Percentiles rank a stretch among this genome's conserved stretches.
Evolutionary conservation across 2,113 vertebrate species (phyloP).

Genomic region (Chloropsis hardwickii): DNA sequence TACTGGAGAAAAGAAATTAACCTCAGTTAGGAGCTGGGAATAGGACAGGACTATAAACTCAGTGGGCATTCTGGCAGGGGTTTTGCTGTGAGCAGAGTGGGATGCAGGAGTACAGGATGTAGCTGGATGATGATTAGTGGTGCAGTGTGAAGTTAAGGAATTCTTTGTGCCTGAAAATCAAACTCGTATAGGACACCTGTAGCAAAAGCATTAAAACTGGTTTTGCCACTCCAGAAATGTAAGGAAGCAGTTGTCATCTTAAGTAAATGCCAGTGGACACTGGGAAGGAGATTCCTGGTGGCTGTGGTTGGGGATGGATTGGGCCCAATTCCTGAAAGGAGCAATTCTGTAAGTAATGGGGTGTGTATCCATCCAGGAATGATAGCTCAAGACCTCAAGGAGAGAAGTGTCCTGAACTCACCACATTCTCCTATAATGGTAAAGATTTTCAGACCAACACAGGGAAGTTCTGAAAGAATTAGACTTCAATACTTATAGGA

Average conservation of each 20-base stretch:
- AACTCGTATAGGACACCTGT: neutral
- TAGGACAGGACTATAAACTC: neutral
- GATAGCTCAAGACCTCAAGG: neutral
- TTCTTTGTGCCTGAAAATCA: neutral
- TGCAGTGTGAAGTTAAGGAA: neutral
- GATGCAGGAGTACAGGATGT: neutral
- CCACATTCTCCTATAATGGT: neutral
- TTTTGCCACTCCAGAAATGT: neutral
- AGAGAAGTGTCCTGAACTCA: neutral
- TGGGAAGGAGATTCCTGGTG: neutral
- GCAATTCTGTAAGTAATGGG: neutral
- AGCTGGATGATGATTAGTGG: neutral
- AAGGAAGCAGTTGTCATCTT: neutral
- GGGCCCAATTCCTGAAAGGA: neutral
- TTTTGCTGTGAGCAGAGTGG: neutral
- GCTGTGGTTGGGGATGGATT: neutral
- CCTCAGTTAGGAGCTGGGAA: neutral
- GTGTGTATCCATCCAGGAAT: neutral
- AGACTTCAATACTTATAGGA: neutral
- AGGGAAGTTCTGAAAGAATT: neutral
- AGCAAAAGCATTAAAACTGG: neutral
- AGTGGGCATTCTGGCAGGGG: neutral
- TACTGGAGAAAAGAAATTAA: conserved; percentile 34
- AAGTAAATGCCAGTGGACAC: neutral
- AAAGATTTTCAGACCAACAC: neutral